Evolutionary conservation across 2,888 invertebrate genomes (phyloP), one percentile per base, ranked within the genome.

Genomic region (Sthenelais limicola): DNA sequence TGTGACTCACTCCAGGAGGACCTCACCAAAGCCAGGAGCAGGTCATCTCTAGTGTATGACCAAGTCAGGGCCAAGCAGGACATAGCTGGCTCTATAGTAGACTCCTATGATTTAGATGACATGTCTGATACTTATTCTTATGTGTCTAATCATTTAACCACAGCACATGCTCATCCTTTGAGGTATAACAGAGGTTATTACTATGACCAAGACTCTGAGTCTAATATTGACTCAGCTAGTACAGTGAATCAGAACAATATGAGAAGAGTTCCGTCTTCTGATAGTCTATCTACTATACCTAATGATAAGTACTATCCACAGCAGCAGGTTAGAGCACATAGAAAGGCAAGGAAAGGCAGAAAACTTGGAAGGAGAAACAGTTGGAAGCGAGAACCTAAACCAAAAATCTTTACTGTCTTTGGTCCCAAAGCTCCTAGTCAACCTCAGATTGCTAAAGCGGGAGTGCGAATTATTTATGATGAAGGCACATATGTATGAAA

Each of bases 101-200:
- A 80, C 56, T 81, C 81, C 5, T 83, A 82, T 73, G 79, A 82
- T 48, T 74, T 84, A 5, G 82, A 79, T 7, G 80, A 81, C n/a
- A 79, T 76, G 33, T 71, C 71, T 12, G 83, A 84, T 67, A 80
- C 80, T 0, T 77, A 77, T 30, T 80, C 81, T 0, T 83, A 81
- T 68, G 79, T 84, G 7, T 81, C 81, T 54, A 79, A 77, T 48
- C 80, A 80, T 66, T 71, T 84, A 1, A 67, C 9, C 79, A 18
- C 38, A 3, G 5, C 26, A 18, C 35, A 49, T 26, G 7, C 26
- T 21, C 67, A 69, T n/a, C 56, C 48, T 28, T 21, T 58, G 32
- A 21, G 71, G 3, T 33, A 26, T 21, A 26, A 38, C 30, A 28
- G 48, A 9, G 48, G 68, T 1, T 26, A 48, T 33, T 5, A 21